Percentiles rank a stretch among this genome's conserved stretches.
These are phyloP conservation scores for Desoria tigrina DNA, from an alignment of 2,888 invertebrate genomes.

Conservation along the genomic window DNA sequence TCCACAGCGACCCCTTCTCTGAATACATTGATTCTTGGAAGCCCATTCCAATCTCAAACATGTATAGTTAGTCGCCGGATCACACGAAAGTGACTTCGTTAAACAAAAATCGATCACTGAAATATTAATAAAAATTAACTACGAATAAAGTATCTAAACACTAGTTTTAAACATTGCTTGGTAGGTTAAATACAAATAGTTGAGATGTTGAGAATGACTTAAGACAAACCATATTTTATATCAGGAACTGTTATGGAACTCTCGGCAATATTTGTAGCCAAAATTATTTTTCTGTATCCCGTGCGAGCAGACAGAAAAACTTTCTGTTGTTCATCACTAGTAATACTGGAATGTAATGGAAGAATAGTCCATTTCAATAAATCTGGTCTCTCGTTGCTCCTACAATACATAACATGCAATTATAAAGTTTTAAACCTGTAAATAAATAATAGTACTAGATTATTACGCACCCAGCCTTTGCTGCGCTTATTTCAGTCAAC, in stretches of 20 bases:
- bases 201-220: too few relatives aligned
- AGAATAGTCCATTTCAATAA: constrained; percentile 52
- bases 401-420: not conserved
- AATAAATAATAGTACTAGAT: too few relatives aligned
- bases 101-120: constrained; percentile 92
- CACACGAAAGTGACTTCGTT: constrained; percentile 77
- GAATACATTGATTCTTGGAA: constrained; percentile 82
- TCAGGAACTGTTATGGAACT: constrained; percentile 89
- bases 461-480: constrained; percentile 9
- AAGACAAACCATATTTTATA: constrained; percentile 78
- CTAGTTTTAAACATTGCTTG: constrained; percentile 3
- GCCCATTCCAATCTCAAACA: constrained; percentile 82
- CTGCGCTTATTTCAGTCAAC: constrained; percentile 34
- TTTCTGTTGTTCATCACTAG: constrained; percentile 71
- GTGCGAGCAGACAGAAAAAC: constrained; percentile 66
- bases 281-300: constrained; percentile 76
- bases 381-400: constrained; percentile 22
- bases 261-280: constrained; percentile 89
- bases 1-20: constrained; percentile 87
- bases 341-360: constrained; percentile 74
- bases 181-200: too few relatives aligned
- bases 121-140: constrained; percentile 11
- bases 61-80: constrained; percentile 75
- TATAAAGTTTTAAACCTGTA: not conserved
- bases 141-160: too few relatives aligned